Evolutionary conservation across 2,797 vertebrate species (phyloP).

Genomic region (Ptychadena robeensis): DNA sequence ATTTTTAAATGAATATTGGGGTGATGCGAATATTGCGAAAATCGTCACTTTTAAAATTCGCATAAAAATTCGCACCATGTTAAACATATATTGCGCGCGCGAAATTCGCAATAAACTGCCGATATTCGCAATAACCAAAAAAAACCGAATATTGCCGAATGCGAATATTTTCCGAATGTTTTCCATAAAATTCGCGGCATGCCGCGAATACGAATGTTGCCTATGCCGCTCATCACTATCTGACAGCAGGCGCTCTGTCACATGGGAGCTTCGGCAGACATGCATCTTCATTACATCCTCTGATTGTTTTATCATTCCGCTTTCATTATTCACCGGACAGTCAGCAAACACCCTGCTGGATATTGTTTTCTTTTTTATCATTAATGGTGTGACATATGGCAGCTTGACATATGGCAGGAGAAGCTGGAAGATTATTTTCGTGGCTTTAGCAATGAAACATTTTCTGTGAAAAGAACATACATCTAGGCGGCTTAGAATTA

Average conservation of each 20-base stretch:
- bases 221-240: no score
- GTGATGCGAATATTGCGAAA: no score
- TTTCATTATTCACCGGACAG: slow-evolving; percentile 29
- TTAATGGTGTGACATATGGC: slow-evolving; percentile 38
- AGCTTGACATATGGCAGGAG: slow-evolving; percentile 28
- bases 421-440: background rate
- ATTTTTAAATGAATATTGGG: no score
- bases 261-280: slow-evolving; percentile 10
- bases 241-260: background rate
- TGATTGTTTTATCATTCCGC: slow-evolving; percentile 22
- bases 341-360: slow-evolving; percentile 10
- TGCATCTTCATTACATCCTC: slow-evolving; percentile 11
- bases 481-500: background rate
- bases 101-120: no score
- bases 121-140: no score
- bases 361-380: slow-evolving; percentile 24
- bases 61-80: no score
- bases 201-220: no score
- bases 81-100: no score
- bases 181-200: no score
- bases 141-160: no score
- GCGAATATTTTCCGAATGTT: no score
- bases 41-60: no score
- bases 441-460: slow-evolving; percentile 17
- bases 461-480: background rate